Base-by-base conservation (phyloP, 1,140 invertebrate species). In the Hesperophylax magnus region DNA sequence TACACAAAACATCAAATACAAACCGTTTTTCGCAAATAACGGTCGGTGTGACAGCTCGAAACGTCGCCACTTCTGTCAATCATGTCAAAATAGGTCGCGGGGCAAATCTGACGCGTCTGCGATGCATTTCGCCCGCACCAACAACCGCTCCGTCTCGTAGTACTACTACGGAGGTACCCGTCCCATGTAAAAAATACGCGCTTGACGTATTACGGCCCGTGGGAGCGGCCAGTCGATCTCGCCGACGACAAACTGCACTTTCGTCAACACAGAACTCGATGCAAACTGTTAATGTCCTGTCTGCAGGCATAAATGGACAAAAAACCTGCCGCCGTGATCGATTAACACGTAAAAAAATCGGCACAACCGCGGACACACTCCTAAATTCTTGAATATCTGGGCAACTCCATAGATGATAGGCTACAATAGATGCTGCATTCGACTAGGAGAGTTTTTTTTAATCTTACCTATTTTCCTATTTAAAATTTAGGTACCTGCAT, bases 101-200 rank as follows among this genome's bases (percentile, higher is more conserved):
- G 60, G 56, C 67, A 11, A 61, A 67, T 79, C 34, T 79, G 77
- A 72, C 67, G 77, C 77, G 77, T 79, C 77, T 72, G 53, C 77
- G 77, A 58, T 79, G 77, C 77, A 79, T 79, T 79, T 79, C 67
- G 72, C 52, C 65, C 34, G 77, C 77, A 79, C 63, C 53, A 79
- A 71, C 77, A 69, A 79, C 22, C 27, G 27, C 67, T 69, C 52
- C 77, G 52, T 24, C 18, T 74, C 54, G 71, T 80, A 75, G 54
- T 75, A 74, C 71, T 80, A 80, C 78, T 20, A 22, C 69, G 31
- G 47, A 56, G 18, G 56, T 61, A 56, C 69, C 71, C 69, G 77
- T 79, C 77, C 67, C 67, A 71, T 79, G 78, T 80, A 75, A 61
- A 80, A 79, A 80, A 75, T 76, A 80, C 78, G 78, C 67, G 65